Base-by-base conservation (phyloP, 2,797 vertebrate species). In the Danio albolineatus region DNA sequence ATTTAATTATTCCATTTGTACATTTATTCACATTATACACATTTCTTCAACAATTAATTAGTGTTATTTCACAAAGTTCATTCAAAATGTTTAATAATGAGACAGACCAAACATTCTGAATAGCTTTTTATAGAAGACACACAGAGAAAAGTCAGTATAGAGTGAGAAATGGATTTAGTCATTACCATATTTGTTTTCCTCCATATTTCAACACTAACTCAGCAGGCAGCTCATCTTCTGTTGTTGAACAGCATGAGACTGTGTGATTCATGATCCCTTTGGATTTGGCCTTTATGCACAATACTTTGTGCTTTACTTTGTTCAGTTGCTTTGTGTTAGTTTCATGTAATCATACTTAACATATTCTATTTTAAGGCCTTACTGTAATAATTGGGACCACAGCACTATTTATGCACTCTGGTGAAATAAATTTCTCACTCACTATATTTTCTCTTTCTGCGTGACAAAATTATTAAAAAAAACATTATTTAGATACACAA, bases 231-330 rank as follows among this genome's bases (percentile, higher is more conserved):
- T 59, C 21, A 41, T 17, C 16, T 17, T 53, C 6, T 70, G 38
- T 39, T 54, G 67, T 54, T 3, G 36, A 54, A 70, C 49, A 70
- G 67, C 36, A 53, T 36, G 21, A 48, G 19, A 46, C 39, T 38
- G 19, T 69, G 66, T 54, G 48, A 70, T 53, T 53, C 48, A 53
- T 17, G 49, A 39, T 70, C 49, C 36, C 49, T 46, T 72, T 57
- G 17, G 51, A 28, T 72, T 72, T 72, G 69, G 39, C 51, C 51
- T 41, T 41, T 43, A 56, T 71, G 13, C 43, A 78, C 7, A 21
- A 49, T 60, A 60, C 38, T 57, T 43, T 43, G 12, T 41, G 12
- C 38, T 56, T 56, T 43, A 43, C 38, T 56, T 43, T 72, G 5
- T 44, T 21, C 7, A 21, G 4, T 72, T 71, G 51, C n/a, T 41